Percentiles rank a stretch among this genome's conserved stretches.
Conservation (phyloP, 2,888 invertebrate species). For the Agrotis ipsilon region DNA sequence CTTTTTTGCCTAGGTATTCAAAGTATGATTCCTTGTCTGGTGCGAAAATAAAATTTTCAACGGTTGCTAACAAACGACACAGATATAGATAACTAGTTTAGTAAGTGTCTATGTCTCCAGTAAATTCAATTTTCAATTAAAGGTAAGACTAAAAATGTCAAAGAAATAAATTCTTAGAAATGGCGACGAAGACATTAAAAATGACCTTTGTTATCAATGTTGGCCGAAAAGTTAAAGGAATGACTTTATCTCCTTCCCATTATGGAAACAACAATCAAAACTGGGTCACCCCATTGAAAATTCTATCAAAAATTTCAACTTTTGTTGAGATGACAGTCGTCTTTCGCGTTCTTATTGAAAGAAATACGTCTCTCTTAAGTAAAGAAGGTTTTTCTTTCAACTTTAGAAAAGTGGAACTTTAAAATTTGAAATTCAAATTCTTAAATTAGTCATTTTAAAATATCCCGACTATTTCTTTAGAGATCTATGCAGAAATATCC, state of each 20-base stretch:
- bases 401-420: not conserved
- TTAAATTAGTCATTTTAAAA: too few relatives aligned
- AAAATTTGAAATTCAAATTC: not conserved
- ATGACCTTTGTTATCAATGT: constrained; percentile 20
- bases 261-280: constrained; percentile 15
- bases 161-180: constrained; percentile 22
- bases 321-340: not conserved
- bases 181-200: constrained; percentile 18
- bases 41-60: not conserved
- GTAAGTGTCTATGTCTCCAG: not conserved
- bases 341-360: not conserved
- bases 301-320: not conserved
- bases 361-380: not conserved
- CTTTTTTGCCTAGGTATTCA: too few relatives aligned
- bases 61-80: not conserved
- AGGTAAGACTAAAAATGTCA: constrained; percentile 2
- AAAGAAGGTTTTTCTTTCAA: not conserved
- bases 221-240: constrained; percentile 14
- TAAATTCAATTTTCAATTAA: not conserved
- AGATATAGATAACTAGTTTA: not conserved
- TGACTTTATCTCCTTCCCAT: not conserved
- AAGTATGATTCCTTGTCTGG: not conserved
- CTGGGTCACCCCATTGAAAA: constrained; percentile 8
- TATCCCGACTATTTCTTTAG: too few relatives aligned
- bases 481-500: not conserved